A percentile compares a stretch with the other conserved stretches of the same genome.
Evolutionary conservation across 1,140 invertebrate genomes (phyloP).

Genomic region (Achatina immaculata): DNA sequence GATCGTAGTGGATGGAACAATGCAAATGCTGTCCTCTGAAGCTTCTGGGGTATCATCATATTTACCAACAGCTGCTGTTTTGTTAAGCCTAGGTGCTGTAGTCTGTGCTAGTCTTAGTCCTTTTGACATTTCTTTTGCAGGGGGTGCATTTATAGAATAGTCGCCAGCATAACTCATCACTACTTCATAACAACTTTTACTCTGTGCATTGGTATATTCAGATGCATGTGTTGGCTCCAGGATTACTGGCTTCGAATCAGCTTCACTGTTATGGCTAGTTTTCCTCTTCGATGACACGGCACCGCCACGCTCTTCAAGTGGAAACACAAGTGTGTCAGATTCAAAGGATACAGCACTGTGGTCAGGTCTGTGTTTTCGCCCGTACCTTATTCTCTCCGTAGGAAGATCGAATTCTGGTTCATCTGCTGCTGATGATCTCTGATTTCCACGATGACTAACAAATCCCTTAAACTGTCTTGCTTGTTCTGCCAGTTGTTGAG

Average conservation of each 20-base stretch:
- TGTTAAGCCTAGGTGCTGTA: no score
- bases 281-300: background rate
- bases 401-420: no score
- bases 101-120: no score
- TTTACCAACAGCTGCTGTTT: background rate
- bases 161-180: background rate
- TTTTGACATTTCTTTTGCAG: background rate
- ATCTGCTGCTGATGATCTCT: background rate
- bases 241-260: background rate
- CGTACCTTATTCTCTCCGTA: no score
- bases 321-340: background rate
- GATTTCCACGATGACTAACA: background rate
- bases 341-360: background rate
- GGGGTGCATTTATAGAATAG: background rate
- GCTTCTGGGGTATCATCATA: background rate
- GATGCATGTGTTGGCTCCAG: background rate
- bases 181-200: background rate
- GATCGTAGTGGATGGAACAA: background rate
- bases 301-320: background rate
- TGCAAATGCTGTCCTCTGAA: background rate
- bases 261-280: background rate
- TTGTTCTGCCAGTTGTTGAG: background rate
- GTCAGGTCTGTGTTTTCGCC: no score
- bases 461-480: background rate
- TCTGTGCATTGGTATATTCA: background rate